Evolutionary conservation across 2,797 vertebrate species (phyloP), one percentile per base, ranked within the genome.

Genomic region (Philypnodon macrostomus): DNA sequence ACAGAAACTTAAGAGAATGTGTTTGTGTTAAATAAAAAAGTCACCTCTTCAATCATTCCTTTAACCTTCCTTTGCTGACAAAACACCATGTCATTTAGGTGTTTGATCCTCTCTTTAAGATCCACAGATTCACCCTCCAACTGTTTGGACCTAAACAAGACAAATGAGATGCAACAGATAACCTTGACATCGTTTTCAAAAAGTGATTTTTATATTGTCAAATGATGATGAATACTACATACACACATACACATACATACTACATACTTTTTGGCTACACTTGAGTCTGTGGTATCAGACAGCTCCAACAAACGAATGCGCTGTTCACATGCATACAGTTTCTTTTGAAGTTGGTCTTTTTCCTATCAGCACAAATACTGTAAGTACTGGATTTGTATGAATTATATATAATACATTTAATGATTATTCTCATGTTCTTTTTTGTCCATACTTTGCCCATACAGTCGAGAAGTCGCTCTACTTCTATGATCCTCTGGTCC

Each of bases 1-100:
- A 26, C 7, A 27, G 16, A 31, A 10, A 16, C 32, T 15, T 11
- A 36, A 0, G 37, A 34, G 27, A 7, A 7, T 39, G 7, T 27
- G 23, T 2, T 23, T 21, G 5, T 32, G 10, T 34, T 13, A 16
- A 7, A 45, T 30, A 11, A 41, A n/a, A n/a, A n/a, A 13, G 88
- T 91, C 63, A 98, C 96, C 92, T 99, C 96, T 73, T 98, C 95
- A 9, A 99, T 96, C 96, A 99, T 98, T 76, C 88, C 87, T 74
- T 98, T 98, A 79, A 99, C 94, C 64, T 98, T 99, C 79, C 94
- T 94, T 87, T 99, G 96, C 69, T 99, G 96, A 80, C 94, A 96
- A 73, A 97, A 95, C 42, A 99, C 96, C 96, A 99, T 98, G 75
- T 98, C 95, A 39, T 99, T 96, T 34, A 99, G 85, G 68, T 99